Conservation (phyloP, 2,888 invertebrate genomes). For the Eudemis profundana region DNA sequence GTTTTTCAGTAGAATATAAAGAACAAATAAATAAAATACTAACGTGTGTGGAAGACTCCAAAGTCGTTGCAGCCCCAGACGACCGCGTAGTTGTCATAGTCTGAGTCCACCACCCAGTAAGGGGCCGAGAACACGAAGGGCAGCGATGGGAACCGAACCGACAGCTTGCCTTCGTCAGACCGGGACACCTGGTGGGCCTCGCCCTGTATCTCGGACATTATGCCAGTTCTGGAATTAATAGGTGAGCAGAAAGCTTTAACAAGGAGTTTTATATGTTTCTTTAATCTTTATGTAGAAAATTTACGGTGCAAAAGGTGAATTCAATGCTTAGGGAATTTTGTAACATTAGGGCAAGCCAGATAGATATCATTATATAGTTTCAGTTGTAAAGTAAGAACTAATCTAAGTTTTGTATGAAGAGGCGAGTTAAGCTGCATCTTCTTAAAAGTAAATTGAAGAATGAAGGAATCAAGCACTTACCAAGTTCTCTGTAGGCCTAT, state of each 20-base stretch:
- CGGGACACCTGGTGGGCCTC: conserved; percentile 80
- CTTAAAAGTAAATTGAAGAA: background rate
- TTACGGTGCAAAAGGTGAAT: too few species aligned
- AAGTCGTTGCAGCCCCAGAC: conserved; percentile 87
- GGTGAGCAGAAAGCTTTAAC: too few species aligned
- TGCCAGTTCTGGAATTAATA: conserved; percentile 80
- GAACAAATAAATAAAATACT: conserved; percentile 51
- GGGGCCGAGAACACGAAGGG: conserved; percentile 82
- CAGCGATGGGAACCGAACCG: conserved; percentile 86
- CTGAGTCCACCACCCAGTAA: conserved; percentile 88
- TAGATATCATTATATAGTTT: too few species aligned
- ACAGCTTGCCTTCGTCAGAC: conserved; percentile 85
- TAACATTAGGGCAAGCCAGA: too few species aligned
- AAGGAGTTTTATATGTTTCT: too few species aligned
- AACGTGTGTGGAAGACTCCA: conserved; percentile 83
- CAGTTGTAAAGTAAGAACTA: too few species aligned
- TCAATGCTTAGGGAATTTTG: too few species aligned
- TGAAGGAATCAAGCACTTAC: conserved; percentile 10
- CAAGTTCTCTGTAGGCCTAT: background rate
- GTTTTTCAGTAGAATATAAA: background rate
- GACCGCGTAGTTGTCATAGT: conserved; percentile 89
- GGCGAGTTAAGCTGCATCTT: too few species aligned
- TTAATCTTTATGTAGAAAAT: too few species aligned
- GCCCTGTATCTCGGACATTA: conserved; percentile 84
- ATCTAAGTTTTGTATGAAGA: too few species aligned